Conservation (phyloP, 92 coral and sea anemone genomes). For the Siderastrea radians region DNA sequence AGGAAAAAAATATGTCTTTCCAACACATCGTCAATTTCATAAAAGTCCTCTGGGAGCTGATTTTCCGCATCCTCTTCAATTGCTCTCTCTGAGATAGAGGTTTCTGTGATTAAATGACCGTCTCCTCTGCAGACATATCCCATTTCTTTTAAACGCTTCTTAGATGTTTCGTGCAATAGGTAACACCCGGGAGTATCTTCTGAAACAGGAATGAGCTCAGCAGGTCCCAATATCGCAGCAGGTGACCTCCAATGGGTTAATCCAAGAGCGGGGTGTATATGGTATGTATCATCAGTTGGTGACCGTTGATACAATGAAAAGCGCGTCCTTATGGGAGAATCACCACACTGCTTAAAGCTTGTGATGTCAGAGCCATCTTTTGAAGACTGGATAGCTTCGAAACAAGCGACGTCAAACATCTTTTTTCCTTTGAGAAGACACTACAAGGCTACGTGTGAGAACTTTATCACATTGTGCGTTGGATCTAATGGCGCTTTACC, state of each 20-base stretch:
- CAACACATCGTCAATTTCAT: constrained; percentile 22
- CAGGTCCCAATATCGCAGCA: constrained; percentile 8
- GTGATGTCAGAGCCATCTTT: constrained; percentile 40
- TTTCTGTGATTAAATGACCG: background rate
- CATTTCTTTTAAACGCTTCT: constrained; percentile 1
- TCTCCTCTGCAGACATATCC: constrained; percentile 24
- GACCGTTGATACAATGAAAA: constrained; percentile 19
- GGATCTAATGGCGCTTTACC: constrained; percentile 62
- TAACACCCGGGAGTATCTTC: constrained; percentile 18
- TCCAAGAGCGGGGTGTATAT: background rate
- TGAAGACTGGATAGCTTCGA: constrained; percentile 49
- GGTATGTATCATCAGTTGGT: background rate
- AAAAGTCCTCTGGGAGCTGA: constrained; percentile 8
- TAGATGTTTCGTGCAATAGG: background rate
- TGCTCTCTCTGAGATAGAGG: background rate
- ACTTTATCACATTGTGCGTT: constrained; percentile 63
- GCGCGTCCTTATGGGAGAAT: constrained; percentile 1
- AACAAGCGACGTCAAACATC: constrained; percentile 45
- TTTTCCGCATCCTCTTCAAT: background rate
- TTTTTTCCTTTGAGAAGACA: constrained; percentile 7
- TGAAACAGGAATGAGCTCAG: constrained; percentile 21
- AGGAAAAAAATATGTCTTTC: background rate
- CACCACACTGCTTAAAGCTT: constrained; percentile 24
- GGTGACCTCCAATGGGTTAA: background rate
- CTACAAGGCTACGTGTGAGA: constrained; percentile 47